Percentiles rank a stretch among this genome's conserved stretches.
These are phyloP conservation scores for Aphyosemion australe DNA, from an alignment of 2,113 vertebrate species.

Conservation along the genomic window DNA sequence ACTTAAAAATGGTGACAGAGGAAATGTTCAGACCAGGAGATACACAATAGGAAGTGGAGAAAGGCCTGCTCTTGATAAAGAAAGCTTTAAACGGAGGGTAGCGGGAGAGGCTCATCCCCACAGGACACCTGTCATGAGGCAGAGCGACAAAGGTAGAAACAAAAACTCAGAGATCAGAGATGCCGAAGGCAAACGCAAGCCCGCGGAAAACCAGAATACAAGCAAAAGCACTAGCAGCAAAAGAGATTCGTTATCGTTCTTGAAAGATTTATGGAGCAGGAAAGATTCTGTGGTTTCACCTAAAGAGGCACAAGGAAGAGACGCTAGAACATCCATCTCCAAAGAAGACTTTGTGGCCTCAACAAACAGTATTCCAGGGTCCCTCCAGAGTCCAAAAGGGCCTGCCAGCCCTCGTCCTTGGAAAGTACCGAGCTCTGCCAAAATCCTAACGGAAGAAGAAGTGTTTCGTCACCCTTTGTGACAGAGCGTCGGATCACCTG, in stretches of 20 bases:
- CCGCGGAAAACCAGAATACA: conserved; percentile 19
- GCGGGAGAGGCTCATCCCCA: conserved; percentile 19
- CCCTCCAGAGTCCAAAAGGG: conserved; percentile 70
- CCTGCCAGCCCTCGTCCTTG: conserved; percentile 85
- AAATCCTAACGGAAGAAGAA: conserved; percentile 78
- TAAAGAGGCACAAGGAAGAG: conserved; percentile 31
- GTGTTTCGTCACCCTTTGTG: conserved; percentile 70
- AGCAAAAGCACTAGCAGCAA: conserved; percentile 24
- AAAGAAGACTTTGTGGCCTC: conserved; percentile 45
- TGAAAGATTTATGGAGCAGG: conserved; percentile 35
- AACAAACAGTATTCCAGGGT: conserved; percentile 48
- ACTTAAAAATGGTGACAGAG: conserved; percentile 38
- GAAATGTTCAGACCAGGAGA: conserved; percentile 25
- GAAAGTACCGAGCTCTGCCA: conserved; percentile 85
- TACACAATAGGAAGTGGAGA: conserved; percentile 32
- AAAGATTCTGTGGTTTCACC: conserved; percentile 26
- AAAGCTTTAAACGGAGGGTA: conserved; percentile 38
- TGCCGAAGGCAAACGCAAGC: conserved; percentile 22
- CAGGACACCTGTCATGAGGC: conserved; percentile 14
- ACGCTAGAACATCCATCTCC: conserved; percentile 10
- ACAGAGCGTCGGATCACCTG: conserved; percentile 40
- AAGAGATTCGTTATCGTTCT: conserved; percentile 25
- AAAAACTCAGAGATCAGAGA: conserved; percentile 51
- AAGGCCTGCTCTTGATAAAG: conserved; percentile 24
- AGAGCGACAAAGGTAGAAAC: conserved; percentile 34